Evolutionary conservation across 2,797 vertebrate genomes (phyloP).

Genomic region (Sylvilagus floridanus): DNA sequence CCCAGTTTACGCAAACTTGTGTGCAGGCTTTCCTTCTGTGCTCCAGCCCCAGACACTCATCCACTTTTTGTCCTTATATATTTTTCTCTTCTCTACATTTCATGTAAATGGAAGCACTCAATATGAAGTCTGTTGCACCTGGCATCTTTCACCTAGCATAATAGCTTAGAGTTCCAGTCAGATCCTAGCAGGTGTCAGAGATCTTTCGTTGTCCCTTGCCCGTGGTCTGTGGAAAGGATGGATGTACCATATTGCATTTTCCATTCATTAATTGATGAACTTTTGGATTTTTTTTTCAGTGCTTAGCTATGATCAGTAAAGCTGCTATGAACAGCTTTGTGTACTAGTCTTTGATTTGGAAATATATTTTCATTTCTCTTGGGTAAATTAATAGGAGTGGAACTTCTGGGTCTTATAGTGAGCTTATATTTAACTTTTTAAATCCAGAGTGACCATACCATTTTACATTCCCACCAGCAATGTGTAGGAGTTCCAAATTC

Average conservation of each 20-base stretch:
- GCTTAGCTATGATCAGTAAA: conserved; percentile 6
- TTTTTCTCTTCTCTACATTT: background rate
- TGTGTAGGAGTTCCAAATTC: background rate
- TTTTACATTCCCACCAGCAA: background rate
- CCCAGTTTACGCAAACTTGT: background rate
- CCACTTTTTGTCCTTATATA: background rate
- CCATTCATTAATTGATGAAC: background rate
- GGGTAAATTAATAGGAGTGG: conserved; percentile 1
- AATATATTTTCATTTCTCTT: conserved; percentile 10
- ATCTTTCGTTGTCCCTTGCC: background rate
- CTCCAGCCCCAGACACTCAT: background rate
- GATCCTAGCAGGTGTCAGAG: background rate
- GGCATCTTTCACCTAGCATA: conserved; percentile 2
- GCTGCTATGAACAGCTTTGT: background rate
- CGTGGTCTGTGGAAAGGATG: no score
- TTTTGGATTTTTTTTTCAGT: conserved; percentile 2
- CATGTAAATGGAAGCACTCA: background rate
- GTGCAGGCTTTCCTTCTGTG: background rate
- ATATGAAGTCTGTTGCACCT: background rate
- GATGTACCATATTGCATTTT: background rate
- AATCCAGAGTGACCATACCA: background rate
- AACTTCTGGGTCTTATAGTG: background rate
- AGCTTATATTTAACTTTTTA: conserved; percentile 39
- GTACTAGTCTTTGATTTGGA: background rate
- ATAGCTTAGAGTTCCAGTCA: background rate